Evolutionary conservation across 2,113 vertebrate species (phyloP), one percentile per base, ranked within the genome.

Genomic region (Cricetomys ansorgei): DNA sequence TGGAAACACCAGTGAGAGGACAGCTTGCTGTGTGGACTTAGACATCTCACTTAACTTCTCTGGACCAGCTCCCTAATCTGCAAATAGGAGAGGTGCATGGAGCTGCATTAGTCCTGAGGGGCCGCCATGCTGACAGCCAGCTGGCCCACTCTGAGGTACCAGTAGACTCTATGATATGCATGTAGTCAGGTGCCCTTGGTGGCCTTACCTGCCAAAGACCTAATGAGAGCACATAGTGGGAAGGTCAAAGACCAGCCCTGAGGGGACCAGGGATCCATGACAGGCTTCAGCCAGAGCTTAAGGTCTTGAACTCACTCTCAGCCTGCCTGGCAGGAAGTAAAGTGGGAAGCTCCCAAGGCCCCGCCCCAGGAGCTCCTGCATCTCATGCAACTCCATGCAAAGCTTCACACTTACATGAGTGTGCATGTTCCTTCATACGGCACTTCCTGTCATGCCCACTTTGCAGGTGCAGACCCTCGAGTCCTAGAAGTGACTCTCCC

Each of bases 341-440:
- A 23, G 48, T 50, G 21, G 53, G 3, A 64, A 8, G 43, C 12
- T 7, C 34, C 55, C 31, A 6, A 2, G 2, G 5, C 4, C 0
- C 69, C 43, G 70, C 17, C 40, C 53, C n/a, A 43, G 23, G 4
- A 6, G 13, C 21, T 19, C 21, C 34, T 64, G 69, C 45, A 87
- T 27, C 43, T 69, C 84, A 40, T 6, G 16, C 10, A 19, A 31
- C 4, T 25, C 40, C 43, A 2, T 40, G 5, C 80, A 53, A 57
- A 88, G 17, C 8, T 23, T n/a, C 6, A 0, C 40, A 73, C 4
- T 79, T 10, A 53, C 19, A 3, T 1, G 8, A 31, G 1, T 11
- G 17, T 13, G 5, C 2, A 6, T 7, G 1, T 48, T 50, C 76
- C 53, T 55, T 10, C 59, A 5, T 21, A 23, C 15, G 31, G 50